Percentiles rank a stretch among this genome's conserved stretches.
Evolutionary conservation across 2,888 invertebrate genomes (phyloP).

Genomic region (Drosophila meridiana): DNA sequence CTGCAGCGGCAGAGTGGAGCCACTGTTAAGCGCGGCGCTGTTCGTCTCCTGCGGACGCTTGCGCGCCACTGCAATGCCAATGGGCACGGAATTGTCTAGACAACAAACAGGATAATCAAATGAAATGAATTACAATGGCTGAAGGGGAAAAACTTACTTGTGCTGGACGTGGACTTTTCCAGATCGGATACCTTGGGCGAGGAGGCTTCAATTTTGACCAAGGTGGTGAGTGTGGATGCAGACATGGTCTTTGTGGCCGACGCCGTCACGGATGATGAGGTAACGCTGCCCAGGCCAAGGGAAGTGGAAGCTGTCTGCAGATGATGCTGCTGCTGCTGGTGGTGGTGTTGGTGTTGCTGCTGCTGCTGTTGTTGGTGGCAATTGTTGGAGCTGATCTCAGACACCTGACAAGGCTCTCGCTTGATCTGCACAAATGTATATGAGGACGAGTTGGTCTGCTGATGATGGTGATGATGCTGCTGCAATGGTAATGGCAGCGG

Average conservation of each 20-base stretch:
- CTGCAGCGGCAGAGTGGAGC: slow-evolving; percentile 76
- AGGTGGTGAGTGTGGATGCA: slow-evolving; percentile 82
- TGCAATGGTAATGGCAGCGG: slow-evolving; percentile 35
- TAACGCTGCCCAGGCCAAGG: slow-evolving; percentile 59
- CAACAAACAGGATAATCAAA: background rate
- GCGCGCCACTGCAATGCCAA: slow-evolving; percentile 93
- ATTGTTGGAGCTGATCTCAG: slow-evolving; percentile 85
- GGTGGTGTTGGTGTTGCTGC: slow-evolving; percentile 59
- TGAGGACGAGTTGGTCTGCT: slow-evolving; percentile 80
- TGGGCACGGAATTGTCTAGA: slow-evolving; percentile 89
- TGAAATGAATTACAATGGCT: background rate
- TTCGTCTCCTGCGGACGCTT: slow-evolving; percentile 87
- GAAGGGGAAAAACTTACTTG: slow-evolving; percentile 64
- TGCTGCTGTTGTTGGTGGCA: slow-evolving; percentile 77
- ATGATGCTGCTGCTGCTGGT: slow-evolving; percentile 50
- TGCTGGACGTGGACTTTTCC: slow-evolving; percentile 73
- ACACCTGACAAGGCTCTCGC: slow-evolving; percentile 85
- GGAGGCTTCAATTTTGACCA: slow-evolving; percentile 85
- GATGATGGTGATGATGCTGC: slow-evolving; percentile 60
- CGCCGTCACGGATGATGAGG: slow-evolving; percentile 70
- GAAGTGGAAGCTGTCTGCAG: slow-evolving; percentile 65
- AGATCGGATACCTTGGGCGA: slow-evolving; percentile 83
- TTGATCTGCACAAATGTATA: slow-evolving; percentile 84
- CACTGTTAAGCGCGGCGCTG: slow-evolving; percentile 60
- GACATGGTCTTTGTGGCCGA: slow-evolving; percentile 82